phyloP scores from a whole-genome alignment of 2,797 vertebrate genomes.

The Oreortyx pictus region DNA sequence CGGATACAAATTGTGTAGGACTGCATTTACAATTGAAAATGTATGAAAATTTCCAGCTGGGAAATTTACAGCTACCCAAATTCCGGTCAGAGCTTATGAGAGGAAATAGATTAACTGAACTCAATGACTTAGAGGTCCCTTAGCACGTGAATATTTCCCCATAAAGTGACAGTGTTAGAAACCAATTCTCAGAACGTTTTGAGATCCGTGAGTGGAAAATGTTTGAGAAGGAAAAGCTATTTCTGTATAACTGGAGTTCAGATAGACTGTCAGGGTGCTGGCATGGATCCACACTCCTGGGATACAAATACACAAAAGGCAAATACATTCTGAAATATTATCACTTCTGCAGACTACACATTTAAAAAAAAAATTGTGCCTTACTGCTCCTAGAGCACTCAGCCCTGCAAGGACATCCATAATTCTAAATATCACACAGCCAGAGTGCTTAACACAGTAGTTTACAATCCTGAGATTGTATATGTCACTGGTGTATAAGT shows the following conservation, averaged over 20 bases:
- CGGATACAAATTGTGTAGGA: background rate
- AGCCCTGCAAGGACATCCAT: background rate
- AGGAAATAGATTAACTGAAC: background rate
- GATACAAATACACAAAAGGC: background rate
- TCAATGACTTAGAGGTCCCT: background rate
- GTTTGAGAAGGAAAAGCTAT: background rate
- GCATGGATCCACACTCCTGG: background rate
- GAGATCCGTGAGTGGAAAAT: constrained; percentile 27
- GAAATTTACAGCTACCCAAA: background rate
- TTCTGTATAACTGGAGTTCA: background rate
- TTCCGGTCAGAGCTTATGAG: background rate
- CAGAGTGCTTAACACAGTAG: background rate
- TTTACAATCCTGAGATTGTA: background rate
- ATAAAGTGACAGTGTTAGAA: background rate
- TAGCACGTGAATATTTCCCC: background rate
- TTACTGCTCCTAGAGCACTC: background rate
- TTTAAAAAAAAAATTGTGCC: background rate
- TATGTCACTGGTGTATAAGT: background rate
- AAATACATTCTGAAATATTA: background rate
- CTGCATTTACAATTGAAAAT: background rate
- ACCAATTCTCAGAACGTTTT: background rate
- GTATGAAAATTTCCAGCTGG: background rate
- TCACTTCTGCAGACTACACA: background rate
- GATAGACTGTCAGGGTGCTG: background rate
- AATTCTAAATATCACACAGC: background rate